Conservation (phyloP, 2,113 vertebrate genomes). For the Erpornis zantholeuca region DNA sequence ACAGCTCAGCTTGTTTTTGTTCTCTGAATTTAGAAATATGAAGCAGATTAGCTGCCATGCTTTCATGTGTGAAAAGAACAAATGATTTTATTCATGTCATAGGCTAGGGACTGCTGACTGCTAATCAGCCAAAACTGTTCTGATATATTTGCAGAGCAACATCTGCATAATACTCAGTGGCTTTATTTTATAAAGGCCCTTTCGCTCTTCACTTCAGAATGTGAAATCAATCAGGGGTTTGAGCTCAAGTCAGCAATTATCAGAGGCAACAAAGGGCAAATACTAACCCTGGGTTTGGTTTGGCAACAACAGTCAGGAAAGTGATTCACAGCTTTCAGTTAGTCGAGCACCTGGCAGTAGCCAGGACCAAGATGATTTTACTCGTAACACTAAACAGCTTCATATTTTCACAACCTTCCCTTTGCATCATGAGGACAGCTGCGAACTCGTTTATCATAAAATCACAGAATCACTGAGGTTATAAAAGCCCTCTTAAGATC, state of each 20-base stretch:
- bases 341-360: background rate
- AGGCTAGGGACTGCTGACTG: constrained; percentile 36
- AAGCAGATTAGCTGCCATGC: constrained; percentile 30
- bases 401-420: background rate
- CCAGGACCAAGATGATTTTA: background rate
- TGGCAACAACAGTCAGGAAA: constrained; percentile 3
- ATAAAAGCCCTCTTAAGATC: background rate
- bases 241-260: constrained; percentile 51
- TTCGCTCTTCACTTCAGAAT: constrained; percentile 36
- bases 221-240: constrained; percentile 30
- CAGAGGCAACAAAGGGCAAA: constrained; percentile 37
- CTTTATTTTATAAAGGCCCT: constrained; percentile 40
- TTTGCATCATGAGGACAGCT: background rate
- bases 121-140: constrained; percentile 37
- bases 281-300: background rate
- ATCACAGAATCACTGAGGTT: background rate
- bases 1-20: background rate
- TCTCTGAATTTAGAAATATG: constrained; percentile 31
- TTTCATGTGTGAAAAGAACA: constrained; percentile 52
- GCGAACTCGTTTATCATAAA: background rate
- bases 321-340: background rate
- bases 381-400: background rate
- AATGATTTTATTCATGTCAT: constrained; percentile 33
- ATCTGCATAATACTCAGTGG: constrained; percentile 47
- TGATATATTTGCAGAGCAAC: constrained; percentile 28